A percentile compares a stretch with the other conserved stretches of the same genome.
These are phyloP conservation scores for Ptychadena robeensis DNA, from an alignment of 2,797 vertebrate genomes.

Conservation along the genomic window DNA sequence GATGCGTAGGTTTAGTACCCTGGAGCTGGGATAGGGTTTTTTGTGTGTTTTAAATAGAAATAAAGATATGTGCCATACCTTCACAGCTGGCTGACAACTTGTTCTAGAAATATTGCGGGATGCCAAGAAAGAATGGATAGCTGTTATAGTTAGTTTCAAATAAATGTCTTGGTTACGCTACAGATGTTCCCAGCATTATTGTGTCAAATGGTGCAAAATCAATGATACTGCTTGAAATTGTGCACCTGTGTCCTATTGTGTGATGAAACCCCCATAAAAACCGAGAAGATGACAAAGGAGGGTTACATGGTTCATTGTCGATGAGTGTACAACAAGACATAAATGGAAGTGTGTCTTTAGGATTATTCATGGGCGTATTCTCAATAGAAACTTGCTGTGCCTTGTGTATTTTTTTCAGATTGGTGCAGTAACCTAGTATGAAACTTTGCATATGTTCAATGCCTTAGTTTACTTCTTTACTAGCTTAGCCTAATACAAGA, in stretches of 20 bases:
- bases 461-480: too few relatives aligned
- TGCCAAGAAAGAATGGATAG: background rate
- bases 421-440: too few relatives aligned
- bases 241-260: conserved; percentile 9
- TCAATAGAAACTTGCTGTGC: too few relatives aligned
- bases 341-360: background rate
- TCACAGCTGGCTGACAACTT: conserved; percentile 35
- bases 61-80: conserved; percentile 30
- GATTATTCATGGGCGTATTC: too few relatives aligned
- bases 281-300: background rate
- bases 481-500: too few relatives aligned
- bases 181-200: background rate
- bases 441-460: too few relatives aligned
- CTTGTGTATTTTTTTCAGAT: too few relatives aligned
- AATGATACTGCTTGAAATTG: conserved; percentile 6
- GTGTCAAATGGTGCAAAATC: conserved; percentile 28
- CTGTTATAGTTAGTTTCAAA: conserved; percentile 4
- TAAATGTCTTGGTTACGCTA: background rate
- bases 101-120: background rate
- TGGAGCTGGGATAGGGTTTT: background rate
- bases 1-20: conserved; percentile 11
- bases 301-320: background rate
- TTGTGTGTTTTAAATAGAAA: conserved; percentile 27
- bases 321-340: background rate
- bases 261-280: background rate